Conservation (phyloP, 2,888 invertebrate genomes). For the Agriotes lineatus region DNA sequence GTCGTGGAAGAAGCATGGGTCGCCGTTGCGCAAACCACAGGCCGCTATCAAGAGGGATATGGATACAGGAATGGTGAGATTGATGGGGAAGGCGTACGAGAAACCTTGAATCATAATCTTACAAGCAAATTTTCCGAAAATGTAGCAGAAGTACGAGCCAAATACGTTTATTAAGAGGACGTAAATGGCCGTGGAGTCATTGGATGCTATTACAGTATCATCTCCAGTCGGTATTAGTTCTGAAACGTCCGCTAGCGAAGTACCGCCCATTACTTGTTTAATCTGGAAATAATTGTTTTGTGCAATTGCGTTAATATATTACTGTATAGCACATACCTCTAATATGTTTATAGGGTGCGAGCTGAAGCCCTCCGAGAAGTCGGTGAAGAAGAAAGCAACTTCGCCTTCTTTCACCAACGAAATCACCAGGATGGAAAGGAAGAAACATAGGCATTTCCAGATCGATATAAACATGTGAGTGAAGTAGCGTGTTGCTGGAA, state of each 20-base stretch:
- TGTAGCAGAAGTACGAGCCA: conserved; percentile 89
- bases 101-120: conserved; percentile 97
- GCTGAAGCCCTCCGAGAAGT: conserved; percentile 81
- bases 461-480: conserved; percentile 90
- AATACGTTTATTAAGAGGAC: conserved; percentile 85
- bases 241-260: conserved; percentile 78
- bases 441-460: conserved; percentile 90
- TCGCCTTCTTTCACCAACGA: conserved; percentile 82
- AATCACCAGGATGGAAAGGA: conserved; percentile 80
- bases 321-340: conserved; percentile 68
- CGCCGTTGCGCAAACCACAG: conserved; percentile 87
- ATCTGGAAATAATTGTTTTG: conserved; percentile 65
- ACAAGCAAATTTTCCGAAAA: conserved; percentile 95
- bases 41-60: conserved; percentile 89
- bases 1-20: conserved; percentile 90
- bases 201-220: conserved; percentile 78
- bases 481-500: conserved; percentile 87
- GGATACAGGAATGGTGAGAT: conserved; percentile 90
- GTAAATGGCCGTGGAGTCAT: conserved; percentile 79
- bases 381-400: conserved; percentile 81
- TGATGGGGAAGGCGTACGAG: conserved; percentile 96
- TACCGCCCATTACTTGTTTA: conserved; percentile 72
- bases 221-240: conserved; percentile 84
- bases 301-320: neutral
- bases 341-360: conserved; percentile 84